Percentiles rank a stretch among this genome's conserved stretches.
phyloP scores from a whole-genome alignment of 1,140 invertebrate genomes.

The Pararge aegeria region DNA sequence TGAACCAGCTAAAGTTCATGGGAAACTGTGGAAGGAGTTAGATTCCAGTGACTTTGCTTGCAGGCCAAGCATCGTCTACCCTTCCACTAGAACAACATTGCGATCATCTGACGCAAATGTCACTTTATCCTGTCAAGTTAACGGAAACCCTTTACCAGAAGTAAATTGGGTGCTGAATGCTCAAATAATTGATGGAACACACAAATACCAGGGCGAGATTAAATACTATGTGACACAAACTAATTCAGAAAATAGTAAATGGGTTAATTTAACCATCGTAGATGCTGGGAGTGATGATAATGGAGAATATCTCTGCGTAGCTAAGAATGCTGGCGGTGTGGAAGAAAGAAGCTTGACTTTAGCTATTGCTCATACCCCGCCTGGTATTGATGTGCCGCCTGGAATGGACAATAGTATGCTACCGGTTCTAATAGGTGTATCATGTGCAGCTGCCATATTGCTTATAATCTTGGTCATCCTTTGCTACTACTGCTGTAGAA shows the following conservation, averaged over 20 bases:
- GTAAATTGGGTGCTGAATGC: conserved; percentile 87
- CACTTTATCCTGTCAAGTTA: conserved; percentile 88
- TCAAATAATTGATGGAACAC: conserved; percentile 80
- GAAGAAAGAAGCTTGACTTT: conserved; percentile 88
- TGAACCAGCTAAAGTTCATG: conserved; percentile 83
- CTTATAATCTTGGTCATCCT: conserved; percentile 83
- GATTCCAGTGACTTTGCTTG: conserved; percentile 90
- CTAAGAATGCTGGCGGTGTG: conserved; percentile 91
- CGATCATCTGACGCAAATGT: conserved; percentile 84
- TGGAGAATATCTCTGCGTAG: conserved; percentile 93
- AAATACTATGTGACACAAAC: conserved; percentile 59
- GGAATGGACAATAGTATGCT: conserved; percentile 74
- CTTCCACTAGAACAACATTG: conserved; percentile 76
- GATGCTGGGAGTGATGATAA: conserved; percentile 86
- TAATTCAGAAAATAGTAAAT: conserved; percentile 75
- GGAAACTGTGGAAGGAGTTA: conserved; percentile 86
- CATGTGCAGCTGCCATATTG: conserved; percentile 79
- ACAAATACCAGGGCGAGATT: conserved; percentile 78
- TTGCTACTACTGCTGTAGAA: conserved; percentile 85
- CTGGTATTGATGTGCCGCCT: conserved; percentile 67
- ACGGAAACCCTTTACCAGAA: conserved; percentile 87
- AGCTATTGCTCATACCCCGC: conserved; percentile 74
- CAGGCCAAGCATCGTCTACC: conserved; percentile 85
- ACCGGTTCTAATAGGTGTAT: conserved; percentile 77
- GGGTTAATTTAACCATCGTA: conserved; percentile 89